Evolutionary conservation across 2,113 vertebrate species (phyloP), one percentile per base, ranked within the genome.

Genomic region (Limanda limanda): DNA sequence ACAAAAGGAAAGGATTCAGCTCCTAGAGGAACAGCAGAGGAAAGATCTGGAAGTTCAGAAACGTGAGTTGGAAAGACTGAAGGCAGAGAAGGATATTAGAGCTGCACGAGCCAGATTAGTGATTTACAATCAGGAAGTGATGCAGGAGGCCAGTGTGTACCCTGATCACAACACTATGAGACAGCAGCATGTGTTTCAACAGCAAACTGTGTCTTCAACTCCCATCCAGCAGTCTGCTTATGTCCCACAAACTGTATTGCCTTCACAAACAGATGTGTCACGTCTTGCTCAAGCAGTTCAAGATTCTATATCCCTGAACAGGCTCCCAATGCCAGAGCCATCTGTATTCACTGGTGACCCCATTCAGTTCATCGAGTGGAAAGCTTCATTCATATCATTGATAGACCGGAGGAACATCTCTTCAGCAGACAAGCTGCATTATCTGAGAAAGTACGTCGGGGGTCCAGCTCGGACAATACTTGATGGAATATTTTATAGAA

Each of bases 371-470:
- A 63, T 35, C 54, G 68, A 73, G 14, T 76, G 59, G 82, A 76
- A 58, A 13, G 18, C 57, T 1, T 63, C 63, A 1, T 75, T 84
- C 23, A 27, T 0, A 1, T n/a, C 76, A 2, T 37, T 74, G 25
- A 79, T 74, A 17, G 54, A 74, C 13, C 25, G 1, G 58, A 85
- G 24, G 24, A 74, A 68, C 13, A 78, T 78, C 5, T 4, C 54
- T 13, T 15, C 60, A n/a, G 56, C 74, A 0, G 56, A 83, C 23
- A 78, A 78, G 17, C 1, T 83, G 25, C 45, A 67, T n/a, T 71
- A 74, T 4, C 3, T 83, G 3, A 78, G 17, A 54, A 76, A 48
- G 10, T 76, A 72, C 64, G 54, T 71, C 1, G 68, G 8, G 11
- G 68, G 62, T 3, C 21, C 68, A 66, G 48, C 68, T 2, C n/a